Percentiles rank a stretch among this genome's conserved stretches.
Evolutionary conservation across 2,888 invertebrate genomes (phyloP).

Genomic region (Morpho achilles): DNA sequence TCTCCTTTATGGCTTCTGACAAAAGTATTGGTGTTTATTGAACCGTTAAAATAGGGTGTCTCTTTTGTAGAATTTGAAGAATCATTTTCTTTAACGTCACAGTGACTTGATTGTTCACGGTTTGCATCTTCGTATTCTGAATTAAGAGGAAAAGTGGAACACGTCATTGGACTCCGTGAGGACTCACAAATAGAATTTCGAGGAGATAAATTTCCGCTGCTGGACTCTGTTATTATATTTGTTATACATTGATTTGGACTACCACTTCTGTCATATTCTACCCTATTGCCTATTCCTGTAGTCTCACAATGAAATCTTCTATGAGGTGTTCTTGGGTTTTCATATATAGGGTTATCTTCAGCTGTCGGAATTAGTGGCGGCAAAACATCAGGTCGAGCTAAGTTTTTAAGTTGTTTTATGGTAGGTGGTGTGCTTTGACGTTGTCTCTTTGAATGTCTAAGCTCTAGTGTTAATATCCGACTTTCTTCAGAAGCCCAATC

Average conservation of each 20-base stretch:
- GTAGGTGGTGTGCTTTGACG: constrained; percentile 78
- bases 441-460: constrained; percentile 86
- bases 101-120: constrained; percentile 31
- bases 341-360: constrained; percentile 76
- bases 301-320: constrained; percentile 51
- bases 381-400: constrained; percentile 83
- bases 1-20: constrained; percentile 52
- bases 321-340: constrained; percentile 78
- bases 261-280: constrained; percentile 70
- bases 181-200: constrained; percentile 49
- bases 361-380: constrained; percentile 80
- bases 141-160: constrained; percentile 72
- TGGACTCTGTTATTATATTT: constrained; percentile 8
- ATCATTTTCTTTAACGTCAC: constrained; percentile 32
- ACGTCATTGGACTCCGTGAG: constrained; percentile 62
- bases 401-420: constrained; percentile 62
- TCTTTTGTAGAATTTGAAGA: constrained; percentile 45
- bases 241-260: constrained; percentile 47
- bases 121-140: constrained; percentile 71
- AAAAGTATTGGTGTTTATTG: constrained; percentile 63
- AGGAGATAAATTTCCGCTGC: constrained; percentile 9
- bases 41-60: constrained; percentile 33
- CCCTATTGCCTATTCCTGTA: background rate
- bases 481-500: constrained; percentile 78
- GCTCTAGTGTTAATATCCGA: constrained; percentile 83